These are phyloP conservation scores for Amyelois transitella DNA, from an alignment of 1,140 invertebrate genomes.

Conservation along the genomic window DNA sequence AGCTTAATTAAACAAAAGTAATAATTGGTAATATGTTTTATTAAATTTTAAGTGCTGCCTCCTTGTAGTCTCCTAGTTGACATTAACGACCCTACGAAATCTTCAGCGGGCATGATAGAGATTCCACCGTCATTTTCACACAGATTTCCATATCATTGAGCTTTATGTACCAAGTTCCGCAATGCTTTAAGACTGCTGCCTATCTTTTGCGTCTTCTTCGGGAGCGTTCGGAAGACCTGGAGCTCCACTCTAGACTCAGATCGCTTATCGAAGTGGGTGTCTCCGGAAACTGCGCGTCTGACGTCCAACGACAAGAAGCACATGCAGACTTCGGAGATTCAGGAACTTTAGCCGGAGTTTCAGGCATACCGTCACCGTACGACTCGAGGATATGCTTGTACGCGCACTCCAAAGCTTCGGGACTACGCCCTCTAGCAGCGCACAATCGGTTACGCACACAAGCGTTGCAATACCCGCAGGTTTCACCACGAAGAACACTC, in stretches of 20 bases:
- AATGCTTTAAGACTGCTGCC: neutral
- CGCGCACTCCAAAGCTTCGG: slow-evolving; percentile 57
- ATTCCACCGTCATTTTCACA: neutral
- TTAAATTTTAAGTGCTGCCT: too few species aligned
- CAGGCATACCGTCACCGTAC: slow-evolving; percentile 27
- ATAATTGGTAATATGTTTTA: too few species aligned
- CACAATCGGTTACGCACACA: slow-evolving; percentile 58
- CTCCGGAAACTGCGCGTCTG: slow-evolving; percentile 64
- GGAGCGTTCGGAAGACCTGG: slow-evolving; percentile 44
- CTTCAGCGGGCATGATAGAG: neutral
- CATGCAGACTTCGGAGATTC: slow-evolving; percentile 44
- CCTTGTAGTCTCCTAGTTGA: too few species aligned
- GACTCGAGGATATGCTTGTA: slow-evolving; percentile 67
- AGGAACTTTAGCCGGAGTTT: slow-evolving; percentile 26
- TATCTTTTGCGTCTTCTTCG: slow-evolving; percentile 61
- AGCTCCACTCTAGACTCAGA: slow-evolving; percentile 63
- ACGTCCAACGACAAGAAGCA: slow-evolving; percentile 63
- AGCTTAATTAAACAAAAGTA: too few species aligned
- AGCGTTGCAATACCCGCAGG: slow-evolving; percentile 62
- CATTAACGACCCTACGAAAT: neutral
- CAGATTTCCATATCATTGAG: neutral
- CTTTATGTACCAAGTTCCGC: neutral
- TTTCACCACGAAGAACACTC: slow-evolving; percentile 47
- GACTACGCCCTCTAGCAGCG: slow-evolving; percentile 51
- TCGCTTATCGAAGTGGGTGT: slow-evolving; percentile 61